Percentiles rank a stretch among this genome's conserved stretches.
These are phyloP conservation scores for Porites cylindrica DNA, from an alignment of 92 coral and sea anemone species.

Conservation along the genomic window DNA sequence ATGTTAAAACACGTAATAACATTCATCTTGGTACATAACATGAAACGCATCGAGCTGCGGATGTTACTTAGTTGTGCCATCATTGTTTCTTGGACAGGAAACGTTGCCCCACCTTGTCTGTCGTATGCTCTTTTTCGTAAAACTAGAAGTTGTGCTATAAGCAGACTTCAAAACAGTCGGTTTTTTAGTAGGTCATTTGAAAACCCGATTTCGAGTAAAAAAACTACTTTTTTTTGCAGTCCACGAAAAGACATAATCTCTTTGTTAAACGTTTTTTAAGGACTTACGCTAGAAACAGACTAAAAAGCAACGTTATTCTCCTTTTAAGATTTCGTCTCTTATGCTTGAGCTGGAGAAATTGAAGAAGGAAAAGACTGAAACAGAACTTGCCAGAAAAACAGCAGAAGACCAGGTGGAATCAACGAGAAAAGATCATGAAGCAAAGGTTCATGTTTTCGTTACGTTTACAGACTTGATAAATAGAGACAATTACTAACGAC, in stretches of 20 bases:
- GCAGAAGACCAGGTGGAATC: conserved; percentile 65
- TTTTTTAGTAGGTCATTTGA: no score
- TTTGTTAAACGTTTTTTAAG: no score
- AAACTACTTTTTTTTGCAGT: no score
- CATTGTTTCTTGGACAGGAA: neutral
- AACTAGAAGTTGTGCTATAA: no score
- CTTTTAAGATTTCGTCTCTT: conserved; percentile 58
- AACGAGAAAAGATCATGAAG: conserved; percentile 52
- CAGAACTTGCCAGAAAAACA: conserved; percentile 51
- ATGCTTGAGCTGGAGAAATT: conserved; percentile 44
- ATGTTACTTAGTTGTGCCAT: no score
- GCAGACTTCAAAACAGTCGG: no score
- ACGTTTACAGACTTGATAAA: neutral
- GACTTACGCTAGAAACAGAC: neutral
- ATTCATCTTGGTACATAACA: no score
- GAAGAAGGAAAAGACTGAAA: conserved; percentile 36
- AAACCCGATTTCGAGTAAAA: no score
- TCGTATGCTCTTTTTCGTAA: neutral
- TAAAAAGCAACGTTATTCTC: neutral
- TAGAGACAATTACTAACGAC: neutral
- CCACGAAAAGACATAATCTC: no score
- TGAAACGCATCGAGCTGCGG: no score
- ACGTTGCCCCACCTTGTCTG: neutral
- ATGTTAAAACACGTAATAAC: no score
- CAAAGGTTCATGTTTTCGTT: conserved; percentile 44